These are phyloP conservation scores for Furcifer pardalis DNA, from an alignment of 2,797 vertebrate genomes.

Conservation along the genomic window DNA sequence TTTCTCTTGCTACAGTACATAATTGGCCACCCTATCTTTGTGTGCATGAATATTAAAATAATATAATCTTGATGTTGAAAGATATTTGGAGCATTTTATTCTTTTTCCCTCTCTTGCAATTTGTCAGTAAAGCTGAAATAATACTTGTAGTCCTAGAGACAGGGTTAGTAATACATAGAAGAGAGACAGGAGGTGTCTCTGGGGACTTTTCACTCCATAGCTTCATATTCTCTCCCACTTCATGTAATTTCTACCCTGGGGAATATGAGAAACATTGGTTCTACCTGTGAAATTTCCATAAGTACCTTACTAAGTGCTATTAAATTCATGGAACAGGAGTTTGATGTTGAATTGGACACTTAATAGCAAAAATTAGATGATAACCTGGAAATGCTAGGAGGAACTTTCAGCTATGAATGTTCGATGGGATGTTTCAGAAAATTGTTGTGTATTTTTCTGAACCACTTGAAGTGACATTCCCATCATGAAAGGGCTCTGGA, in stretches of 20 bases:
- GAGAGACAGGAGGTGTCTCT: constrained; percentile 48
- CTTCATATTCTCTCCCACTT: constrained; percentile 55
- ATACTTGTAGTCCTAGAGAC: constrained; percentile 36
- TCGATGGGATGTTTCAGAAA: constrained; percentile 37
- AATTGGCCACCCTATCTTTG: neutral
- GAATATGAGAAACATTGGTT: constrained; percentile 61
- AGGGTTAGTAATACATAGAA: constrained; percentile 38
- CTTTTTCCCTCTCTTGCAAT: constrained; percentile 4
- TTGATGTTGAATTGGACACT: constrained; percentile 64
- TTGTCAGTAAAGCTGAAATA: neutral
- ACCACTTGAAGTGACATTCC: constrained; percentile 47
- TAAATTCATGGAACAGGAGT: constrained; percentile 65
- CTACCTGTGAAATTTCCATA: constrained; percentile 65
- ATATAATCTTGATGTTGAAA: constrained; percentile 41
- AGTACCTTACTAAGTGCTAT: constrained; percentile 65
- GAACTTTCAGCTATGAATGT: constrained; percentile 39
- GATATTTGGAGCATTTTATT: constrained; percentile 27
- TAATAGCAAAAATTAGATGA: constrained; percentile 57
- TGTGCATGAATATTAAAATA: constrained; percentile 7
- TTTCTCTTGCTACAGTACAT: neutral
- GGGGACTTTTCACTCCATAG: constrained; percentile 55
- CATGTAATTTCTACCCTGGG: constrained; percentile 59
- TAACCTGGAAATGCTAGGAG: constrained; percentile 64
- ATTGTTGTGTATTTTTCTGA: constrained; percentile 31
- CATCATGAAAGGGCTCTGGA: constrained; percentile 45